phyloP scores from a whole-genome alignment of 2,113 vertebrate genomes.

The Melanotaenia duboulayi region DNA sequence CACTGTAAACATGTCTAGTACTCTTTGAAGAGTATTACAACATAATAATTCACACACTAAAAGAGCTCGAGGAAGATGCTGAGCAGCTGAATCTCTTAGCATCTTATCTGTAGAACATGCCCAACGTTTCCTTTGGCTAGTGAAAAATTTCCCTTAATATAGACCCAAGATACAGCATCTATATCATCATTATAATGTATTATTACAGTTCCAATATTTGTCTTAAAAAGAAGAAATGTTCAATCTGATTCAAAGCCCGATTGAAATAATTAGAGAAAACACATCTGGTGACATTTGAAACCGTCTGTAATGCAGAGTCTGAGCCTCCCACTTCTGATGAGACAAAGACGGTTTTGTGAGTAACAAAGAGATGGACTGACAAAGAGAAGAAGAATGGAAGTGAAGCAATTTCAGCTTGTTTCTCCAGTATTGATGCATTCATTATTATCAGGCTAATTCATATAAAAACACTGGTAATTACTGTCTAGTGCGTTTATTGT shows the following conservation, averaged over 20 bases:
- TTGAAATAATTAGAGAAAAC: not conserved
- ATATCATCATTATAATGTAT: not conserved
- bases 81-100: too few relatives aligned
- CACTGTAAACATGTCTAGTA: too few relatives aligned
- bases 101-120: too few relatives aligned
- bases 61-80: too few relatives aligned
- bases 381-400: not conserved
- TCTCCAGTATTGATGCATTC: not conserved
- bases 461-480: not conserved
- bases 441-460: not conserved
- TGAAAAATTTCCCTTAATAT: too few relatives aligned
- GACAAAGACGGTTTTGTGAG: slow-evolving; percentile 50
- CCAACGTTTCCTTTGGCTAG: too few relatives aligned
- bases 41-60: too few relatives aligned
- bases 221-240: not conserved
- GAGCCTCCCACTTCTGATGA: slow-evolving; percentile 7
- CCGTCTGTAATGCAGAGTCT: rapidly evolving
- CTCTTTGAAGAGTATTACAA: too few relatives aligned
- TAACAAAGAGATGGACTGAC: not conserved
- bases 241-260: slow-evolving; percentile 1
- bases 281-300: slow-evolving; percentile 5
- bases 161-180: too few relatives aligned
- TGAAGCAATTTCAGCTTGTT: not conserved
- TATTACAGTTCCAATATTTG: too few relatives aligned
- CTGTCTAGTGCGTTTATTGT: too few relatives aligned